A percentile compares a stretch with the other conserved stretches of the same genome.
phyloP scores from a whole-genome alignment of 2,888 invertebrate species.

The Pteria penguin region DNA sequence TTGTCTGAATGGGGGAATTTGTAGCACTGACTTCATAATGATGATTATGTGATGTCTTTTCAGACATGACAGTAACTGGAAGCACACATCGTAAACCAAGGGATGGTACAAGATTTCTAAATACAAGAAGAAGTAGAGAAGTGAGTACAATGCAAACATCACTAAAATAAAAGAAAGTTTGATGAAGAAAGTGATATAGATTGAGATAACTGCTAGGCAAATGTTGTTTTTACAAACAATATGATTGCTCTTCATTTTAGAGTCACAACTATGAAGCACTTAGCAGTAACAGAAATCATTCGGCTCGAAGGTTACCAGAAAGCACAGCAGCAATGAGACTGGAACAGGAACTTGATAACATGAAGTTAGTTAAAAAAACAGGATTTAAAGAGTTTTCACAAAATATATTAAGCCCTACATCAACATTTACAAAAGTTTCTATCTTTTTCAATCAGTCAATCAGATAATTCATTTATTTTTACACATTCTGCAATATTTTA shows the following conservation, averaged over 20 bases:
- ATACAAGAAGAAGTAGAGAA: conserved; percentile 55
- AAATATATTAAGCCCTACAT: too few species aligned
- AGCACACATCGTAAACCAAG: conserved; percentile 53
- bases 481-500: too few species aligned
- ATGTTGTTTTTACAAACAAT: too few species aligned
- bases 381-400: too few species aligned
- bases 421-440: too few species aligned
- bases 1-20: too few species aligned
- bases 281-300: conserved; percentile 30
- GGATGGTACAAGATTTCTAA: conserved; percentile 64
- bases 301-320: conserved; percentile 63
- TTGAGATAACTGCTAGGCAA: neutral
- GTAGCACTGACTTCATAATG: too few species aligned
- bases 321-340: conserved; percentile 73
- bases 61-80: conserved; percentile 62
- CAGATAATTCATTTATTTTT: too few species aligned
- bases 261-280: neutral
- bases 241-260: neutral
- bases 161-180: too few species aligned
- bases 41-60: conserved; percentile 5
- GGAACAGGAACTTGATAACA: conserved; percentile 75
- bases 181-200: neutral
- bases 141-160: conserved; percentile 45
- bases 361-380: conserved; percentile 1
- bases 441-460: too few species aligned